Percentiles rank a stretch among this genome's conserved stretches.
Conservation (phyloP, 1,140 invertebrate genomes). For the Drosophila melanogaster region DNA sequence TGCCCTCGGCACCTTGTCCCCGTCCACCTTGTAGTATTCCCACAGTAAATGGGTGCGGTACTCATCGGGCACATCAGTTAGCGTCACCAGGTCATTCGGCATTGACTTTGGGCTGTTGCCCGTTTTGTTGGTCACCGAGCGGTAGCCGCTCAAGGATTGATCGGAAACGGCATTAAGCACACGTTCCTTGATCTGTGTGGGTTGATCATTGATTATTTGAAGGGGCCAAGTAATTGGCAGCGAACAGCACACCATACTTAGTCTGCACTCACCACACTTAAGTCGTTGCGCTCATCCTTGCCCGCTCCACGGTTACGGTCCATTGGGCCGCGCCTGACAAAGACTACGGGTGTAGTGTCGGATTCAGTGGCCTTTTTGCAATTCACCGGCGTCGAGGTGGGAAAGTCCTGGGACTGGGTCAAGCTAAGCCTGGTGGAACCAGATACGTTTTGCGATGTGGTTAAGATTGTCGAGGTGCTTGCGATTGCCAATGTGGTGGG, state of each 20-base stretch:
- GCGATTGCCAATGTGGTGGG: neutral
- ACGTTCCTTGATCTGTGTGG: slow-evolving; percentile 71
- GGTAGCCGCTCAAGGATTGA: slow-evolving; percentile 14
- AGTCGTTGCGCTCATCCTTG: slow-evolving; percentile 36
- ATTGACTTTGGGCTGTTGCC: neutral
- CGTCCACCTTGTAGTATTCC: slow-evolving; percentile 61
- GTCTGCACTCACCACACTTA: slow-evolving; percentile 53
- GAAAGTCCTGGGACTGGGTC: slow-evolving; percentile 30
- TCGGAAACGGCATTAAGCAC: slow-evolving; percentile 65
- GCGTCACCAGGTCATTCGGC: neutral
- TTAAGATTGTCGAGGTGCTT: neutral
- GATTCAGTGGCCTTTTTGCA: slow-evolving; percentile 30
- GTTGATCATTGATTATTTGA: neutral
- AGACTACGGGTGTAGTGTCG: neutral
- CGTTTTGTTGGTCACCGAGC: neutral
- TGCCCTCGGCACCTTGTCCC: slow-evolving; percentile 14
- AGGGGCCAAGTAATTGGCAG: neutral
- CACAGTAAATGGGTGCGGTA: slow-evolving; percentile 59
- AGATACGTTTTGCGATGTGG: neutral
- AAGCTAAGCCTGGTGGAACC: neutral
- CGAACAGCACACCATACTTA: neutral
- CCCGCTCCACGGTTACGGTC: neutral
- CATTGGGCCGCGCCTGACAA: neutral
- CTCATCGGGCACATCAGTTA: slow-evolving; percentile 27
- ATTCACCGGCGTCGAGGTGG: slow-evolving; percentile 68